Evolutionary conservation across 2,888 invertebrate genomes (phyloP), one percentile per base, ranked within the genome.

Genomic region (Tachina grossa): DNA sequence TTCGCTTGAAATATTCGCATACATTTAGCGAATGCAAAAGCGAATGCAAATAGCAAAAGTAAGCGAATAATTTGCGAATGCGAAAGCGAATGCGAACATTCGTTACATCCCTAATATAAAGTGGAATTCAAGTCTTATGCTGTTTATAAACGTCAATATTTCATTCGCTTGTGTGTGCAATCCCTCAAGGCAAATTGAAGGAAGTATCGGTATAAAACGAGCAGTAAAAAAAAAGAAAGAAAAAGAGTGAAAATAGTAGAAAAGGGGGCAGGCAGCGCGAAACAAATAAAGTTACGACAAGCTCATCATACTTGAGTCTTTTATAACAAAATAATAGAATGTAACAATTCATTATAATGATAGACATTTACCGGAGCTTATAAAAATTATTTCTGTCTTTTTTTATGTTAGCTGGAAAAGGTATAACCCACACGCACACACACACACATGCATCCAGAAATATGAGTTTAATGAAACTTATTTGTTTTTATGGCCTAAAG

Each of bases 401-500:
- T 63, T 65, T 49, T 53, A 9, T 13, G 31, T 59, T 19, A 71
- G 22, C 77, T 77, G 57, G 22, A 66, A 85, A 77, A 81, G 68
- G 61, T 72, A 77, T 11, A 72, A 31, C 51, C 41, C 22, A 61
- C 61, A 45, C 31, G 8, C 9, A 9, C 45, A 11, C 2, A 22
- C 31, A 6, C 41, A 63, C 31, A 19, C 41, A 74, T 63, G 39
- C 47, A 61, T 53, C 45, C 45, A 57, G 9, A 53, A 71, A 49
- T 49, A 85, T 83, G 71, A 65, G 59, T 71, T 79, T 87, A 85
- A 87, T 87, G 85, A 84, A 87, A 85, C 82, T 86, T 87, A 87
- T 88, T 88, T 85, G 87, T 81, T 86, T 85, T 87, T 86, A 88
- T 86, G 86, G 88, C 88, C 87, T 87, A 66, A 87, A 88, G 88